Percentiles rank a stretch among this genome's conserved stretches.
Conservation (phyloP, 2,888 invertebrate species). For the Dryobota labecula region DNA sequence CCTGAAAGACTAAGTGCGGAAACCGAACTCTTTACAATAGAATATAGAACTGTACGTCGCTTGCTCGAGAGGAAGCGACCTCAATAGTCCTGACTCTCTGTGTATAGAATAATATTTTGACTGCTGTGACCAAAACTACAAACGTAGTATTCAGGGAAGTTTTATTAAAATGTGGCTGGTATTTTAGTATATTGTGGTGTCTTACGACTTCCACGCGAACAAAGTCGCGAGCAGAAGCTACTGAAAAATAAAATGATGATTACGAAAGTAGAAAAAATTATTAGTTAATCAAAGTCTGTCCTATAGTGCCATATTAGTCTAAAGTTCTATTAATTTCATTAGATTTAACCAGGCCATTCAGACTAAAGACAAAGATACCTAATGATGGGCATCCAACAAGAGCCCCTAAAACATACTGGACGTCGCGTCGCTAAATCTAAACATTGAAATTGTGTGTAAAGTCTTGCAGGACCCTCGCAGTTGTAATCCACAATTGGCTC, state of each 20-base stretch:
- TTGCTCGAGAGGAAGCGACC: too few species aligned
- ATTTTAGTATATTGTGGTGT: too few species aligned
- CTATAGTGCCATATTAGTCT: background rate
- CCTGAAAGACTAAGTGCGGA: too few species aligned
- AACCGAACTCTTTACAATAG: too few species aligned
- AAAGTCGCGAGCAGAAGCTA: too few species aligned
- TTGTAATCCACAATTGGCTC: constrained; percentile 62
- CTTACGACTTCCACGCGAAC: too few species aligned
- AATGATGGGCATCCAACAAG: background rate
- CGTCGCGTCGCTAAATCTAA: constrained; percentile 19
- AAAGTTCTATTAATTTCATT: background rate
- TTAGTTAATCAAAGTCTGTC: background rate
- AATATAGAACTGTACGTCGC: too few species aligned
- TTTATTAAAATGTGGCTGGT: too few species aligned
- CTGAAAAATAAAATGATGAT: background rate
- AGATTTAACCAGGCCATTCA: background rate
- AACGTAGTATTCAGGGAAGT: too few species aligned
- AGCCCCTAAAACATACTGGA: background rate
- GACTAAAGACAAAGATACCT: background rate
- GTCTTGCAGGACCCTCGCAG: constrained; percentile 27
- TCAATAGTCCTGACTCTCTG: too few species aligned
- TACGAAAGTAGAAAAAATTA: background rate
- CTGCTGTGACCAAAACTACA: too few species aligned
- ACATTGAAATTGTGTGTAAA: constrained; percentile 51
- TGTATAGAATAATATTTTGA: too few species aligned